Evolutionary conservation across 1,140 invertebrate species (phyloP).

Genomic region (Orussus abietinus): DNA sequence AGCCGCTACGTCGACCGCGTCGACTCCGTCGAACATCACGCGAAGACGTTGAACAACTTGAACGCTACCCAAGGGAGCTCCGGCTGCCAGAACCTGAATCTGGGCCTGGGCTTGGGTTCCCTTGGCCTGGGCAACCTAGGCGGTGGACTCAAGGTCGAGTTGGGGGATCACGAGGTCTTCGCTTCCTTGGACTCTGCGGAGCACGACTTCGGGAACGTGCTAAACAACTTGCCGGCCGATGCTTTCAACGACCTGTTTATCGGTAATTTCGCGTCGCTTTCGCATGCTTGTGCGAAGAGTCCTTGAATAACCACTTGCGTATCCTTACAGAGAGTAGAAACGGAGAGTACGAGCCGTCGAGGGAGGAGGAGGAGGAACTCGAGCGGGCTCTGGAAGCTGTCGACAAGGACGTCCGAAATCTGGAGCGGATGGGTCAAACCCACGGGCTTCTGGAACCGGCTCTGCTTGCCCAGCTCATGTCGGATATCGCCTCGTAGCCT

Average conservation of each 20-base stretch:
- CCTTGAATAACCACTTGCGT: too few species aligned
- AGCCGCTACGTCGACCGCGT: slow-evolving; percentile 39
- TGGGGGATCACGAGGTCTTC: slow-evolving; percentile 53
- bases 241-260: slow-evolving; percentile 88
- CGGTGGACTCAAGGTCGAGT: slow-evolving; percentile 43
- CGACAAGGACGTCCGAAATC: slow-evolving; percentile 70
- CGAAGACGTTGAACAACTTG: slow-evolving; percentile 47
- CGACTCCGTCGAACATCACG: slow-evolving; percentile 36
- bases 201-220: slow-evolving; percentile 82
- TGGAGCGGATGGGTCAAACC: slow-evolving; percentile 67
- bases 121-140: slow-evolving; percentile 44
- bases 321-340: slow-evolving; percentile 64
- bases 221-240: slow-evolving; percentile 85
- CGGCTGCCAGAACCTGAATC: slow-evolving; percentile 36
- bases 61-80: slow-evolving; percentile 40
- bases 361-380: slow-evolving; percentile 79
- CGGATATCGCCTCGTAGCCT: slow-evolving; percentile 53
- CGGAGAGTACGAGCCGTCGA: slow-evolving; percentile 65
- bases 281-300: too few species aligned
- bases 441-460: slow-evolving; percentile 57
- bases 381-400: slow-evolving; percentile 80
- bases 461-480: slow-evolving; percentile 51
- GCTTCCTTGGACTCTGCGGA: slow-evolving; percentile 67
- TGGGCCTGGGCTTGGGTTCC: slow-evolving; percentile 39
- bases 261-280: slow-evolving; percentile 59